Conservation (phyloP, 1,140 invertebrate genomes). For the Campoletis sonorensis region DNA sequence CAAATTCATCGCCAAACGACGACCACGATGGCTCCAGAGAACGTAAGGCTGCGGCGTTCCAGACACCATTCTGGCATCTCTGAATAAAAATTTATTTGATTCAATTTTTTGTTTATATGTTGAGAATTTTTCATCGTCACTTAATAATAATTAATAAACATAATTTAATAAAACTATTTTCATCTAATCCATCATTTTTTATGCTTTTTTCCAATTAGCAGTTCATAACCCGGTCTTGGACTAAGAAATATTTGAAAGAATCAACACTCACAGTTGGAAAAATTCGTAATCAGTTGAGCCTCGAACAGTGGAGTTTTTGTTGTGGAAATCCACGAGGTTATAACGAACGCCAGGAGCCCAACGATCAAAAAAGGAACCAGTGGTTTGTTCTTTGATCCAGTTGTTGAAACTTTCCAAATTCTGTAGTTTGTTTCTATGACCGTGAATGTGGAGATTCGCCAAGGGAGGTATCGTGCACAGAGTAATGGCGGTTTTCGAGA, state of each 20-base stretch:
- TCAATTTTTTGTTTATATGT: no score
- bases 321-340: conserved; percentile 57
- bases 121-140: no score
- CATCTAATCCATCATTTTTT: no score
- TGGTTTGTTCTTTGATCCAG: conserved; percentile 52
- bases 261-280: conserved; percentile 59
- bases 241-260: neutral
- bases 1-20: conserved; percentile 53
- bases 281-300: conserved; percentile 54
- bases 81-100: conserved; percentile 43
- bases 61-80: conserved; percentile 61
- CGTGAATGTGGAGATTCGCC: conserved; percentile 50
- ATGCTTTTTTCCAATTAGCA: no score
- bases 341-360: conserved; percentile 12
- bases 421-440: conserved; percentile 38
- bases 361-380: neutral
- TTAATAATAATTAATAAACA: no score
- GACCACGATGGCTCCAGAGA: conserved; percentile 57
- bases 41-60: conserved; percentile 56
- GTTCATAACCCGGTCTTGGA: neutral
- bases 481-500: conserved; percentile 53
- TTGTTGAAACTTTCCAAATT: conserved; percentile 58
- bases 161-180: no score
- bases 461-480: conserved; percentile 60
- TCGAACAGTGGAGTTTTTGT: conserved; percentile 25